Conservation (phyloP, 2,797 vertebrate species). For the Periparus ater region DNA sequence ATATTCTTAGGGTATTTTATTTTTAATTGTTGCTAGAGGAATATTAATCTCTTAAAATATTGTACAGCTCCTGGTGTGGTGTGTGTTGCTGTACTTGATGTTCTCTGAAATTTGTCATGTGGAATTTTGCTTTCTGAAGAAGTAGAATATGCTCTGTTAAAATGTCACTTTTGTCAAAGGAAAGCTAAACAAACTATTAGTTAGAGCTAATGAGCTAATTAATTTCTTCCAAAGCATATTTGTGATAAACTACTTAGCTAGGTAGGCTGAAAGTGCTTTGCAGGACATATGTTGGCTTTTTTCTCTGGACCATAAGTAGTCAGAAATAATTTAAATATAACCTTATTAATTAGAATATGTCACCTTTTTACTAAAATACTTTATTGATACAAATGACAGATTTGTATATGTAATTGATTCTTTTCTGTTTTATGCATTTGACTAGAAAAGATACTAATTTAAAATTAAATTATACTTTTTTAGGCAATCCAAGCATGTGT, state of each 20-base stretch:
- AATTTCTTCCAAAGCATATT: slow-evolving; percentile 50
- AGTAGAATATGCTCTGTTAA: slow-evolving; percentile 23
- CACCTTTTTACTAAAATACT: not conserved
- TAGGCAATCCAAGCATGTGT: not conserved
- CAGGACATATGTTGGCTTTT: not conserved
- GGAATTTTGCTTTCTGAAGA: slow-evolving; percentile 35
- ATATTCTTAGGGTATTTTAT: not conserved
- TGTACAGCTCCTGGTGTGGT: not conserved
- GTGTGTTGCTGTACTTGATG: not conserved
- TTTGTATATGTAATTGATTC: not conserved
- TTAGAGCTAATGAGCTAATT: slow-evolving; percentile 54
- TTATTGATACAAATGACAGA: not conserved
- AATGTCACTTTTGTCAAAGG: slow-evolving; percentile 45
- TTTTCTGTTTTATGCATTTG: not conserved
- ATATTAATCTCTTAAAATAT: not conserved
- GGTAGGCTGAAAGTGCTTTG: not conserved
- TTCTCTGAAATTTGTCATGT: not conserved
- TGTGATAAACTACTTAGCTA: slow-evolving; percentile 23
- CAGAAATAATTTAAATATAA: not conserved
- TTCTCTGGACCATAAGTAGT: not conserved
- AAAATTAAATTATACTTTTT: not conserved
- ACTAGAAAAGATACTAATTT: not conserved
- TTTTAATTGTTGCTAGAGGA: not conserved
- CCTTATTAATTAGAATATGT: not conserved
- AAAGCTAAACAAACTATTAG: slow-evolving; percentile 44